Evolutionary conservation across 1,140 invertebrate genomes (phyloP).

Genomic region (Teleogryllus occipitalis): DNA sequence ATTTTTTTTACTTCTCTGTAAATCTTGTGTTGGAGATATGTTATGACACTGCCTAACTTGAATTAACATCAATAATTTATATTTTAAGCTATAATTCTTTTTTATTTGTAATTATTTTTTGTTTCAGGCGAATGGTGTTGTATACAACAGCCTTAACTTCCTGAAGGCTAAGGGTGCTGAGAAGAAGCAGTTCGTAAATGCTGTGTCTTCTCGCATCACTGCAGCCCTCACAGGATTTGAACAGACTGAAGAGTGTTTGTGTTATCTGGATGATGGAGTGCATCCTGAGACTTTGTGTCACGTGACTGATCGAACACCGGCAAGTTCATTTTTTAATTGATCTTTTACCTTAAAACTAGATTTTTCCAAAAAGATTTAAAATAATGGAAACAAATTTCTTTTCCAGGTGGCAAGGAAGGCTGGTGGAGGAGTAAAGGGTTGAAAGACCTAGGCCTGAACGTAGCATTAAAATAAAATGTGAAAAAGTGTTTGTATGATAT

Average conservation of each 20-base stretch:
- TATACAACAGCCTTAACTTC: background rate
- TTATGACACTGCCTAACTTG: background rate
- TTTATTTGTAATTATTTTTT: background rate
- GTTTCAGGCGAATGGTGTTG: background rate
- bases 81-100: background rate
- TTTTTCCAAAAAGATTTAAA: background rate
- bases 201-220: background rate
- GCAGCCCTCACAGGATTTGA: background rate
- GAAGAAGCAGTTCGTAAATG: background rate
- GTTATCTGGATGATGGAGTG: background rate
- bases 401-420: background rate
- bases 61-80: too few relatives aligned
- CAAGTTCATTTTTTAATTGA: background rate
- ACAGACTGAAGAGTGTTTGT: background rate
- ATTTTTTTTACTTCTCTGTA: background rate
- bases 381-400: background rate
- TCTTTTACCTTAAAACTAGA: too few relatives aligned
- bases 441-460: background rate
- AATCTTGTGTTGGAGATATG: background rate
- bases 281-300: background rate
- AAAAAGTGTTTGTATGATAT: slow-evolving; percentile 2
- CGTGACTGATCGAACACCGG: background rate
- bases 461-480: background rate
- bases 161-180: background rate
- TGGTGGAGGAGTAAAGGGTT: background rate